Base-by-base conservation (phyloP, 2,888 invertebrate species). In the Syrphus vitripennis region DNA sequence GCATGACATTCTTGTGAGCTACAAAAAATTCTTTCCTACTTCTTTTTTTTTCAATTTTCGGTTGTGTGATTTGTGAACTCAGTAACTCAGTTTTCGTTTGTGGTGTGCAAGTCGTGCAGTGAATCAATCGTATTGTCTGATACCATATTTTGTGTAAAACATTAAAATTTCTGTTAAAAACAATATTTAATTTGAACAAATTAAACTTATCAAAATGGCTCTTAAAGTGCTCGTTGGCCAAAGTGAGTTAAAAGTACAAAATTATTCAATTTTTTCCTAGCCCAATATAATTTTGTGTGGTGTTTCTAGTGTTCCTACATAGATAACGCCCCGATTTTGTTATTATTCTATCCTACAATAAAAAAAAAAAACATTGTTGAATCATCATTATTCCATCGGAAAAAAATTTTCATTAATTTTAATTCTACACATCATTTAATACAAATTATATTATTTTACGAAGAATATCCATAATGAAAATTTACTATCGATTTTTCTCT, bases 181-280 rank as follows among this genome's bases (percentile, higher is more conserved):
- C 1, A 16, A 10, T 24, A n/a, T 10, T 19, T n/a, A n/a, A 40
- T 37, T 31, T 14, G 14, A 67, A 55, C 3, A 45, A 26, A 55
- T 40, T 16, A 21, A 75, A 7, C 53, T 37, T n/a, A 3, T 34
- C 59, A 90, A 90, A 93, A 97, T 97, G 97, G 97, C 97, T 94
- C 94, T 97, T 91, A 97, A 97, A 94, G 95, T 95, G 92, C 95
- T 95, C 92, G 97, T 97, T 91, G 97, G 97, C 88, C 96, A 96
- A 94, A 97, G 97, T 97, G 93, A 97, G 97, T 96, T 70, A 2
- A 55, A 59, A 83, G 67, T 67, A 19, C 14, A 37, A 9, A 7
- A 10, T 57, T n/a, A 7, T 16, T n/a, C 0, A 7, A 14, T 37
- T 40, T 50, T 50, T 50, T 14, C 48, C 7, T 50, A 24, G 24